These are phyloP conservation scores for Colletes latitarsis DNA, from an alignment of 1,140 invertebrate species.

Conservation along the genomic window DNA sequence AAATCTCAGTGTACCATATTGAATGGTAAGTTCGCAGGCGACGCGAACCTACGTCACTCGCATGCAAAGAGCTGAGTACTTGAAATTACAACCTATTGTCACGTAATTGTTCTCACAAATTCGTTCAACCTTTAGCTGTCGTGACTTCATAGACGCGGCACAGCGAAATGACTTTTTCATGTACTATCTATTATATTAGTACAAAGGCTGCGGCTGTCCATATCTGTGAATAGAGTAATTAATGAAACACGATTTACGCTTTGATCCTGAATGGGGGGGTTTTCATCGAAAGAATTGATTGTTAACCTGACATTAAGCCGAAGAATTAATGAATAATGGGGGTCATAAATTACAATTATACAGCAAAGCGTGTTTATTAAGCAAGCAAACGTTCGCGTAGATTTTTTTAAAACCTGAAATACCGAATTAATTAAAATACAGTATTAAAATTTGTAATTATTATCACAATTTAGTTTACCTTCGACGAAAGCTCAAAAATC, in stretches of 20 bases:
- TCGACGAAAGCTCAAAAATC: neutral
- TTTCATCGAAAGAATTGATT: too few relatives aligned
- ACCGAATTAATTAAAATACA: too few relatives aligned
- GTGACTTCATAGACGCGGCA: neutral
- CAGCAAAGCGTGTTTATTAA: too few relatives aligned
- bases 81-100: slow-evolving; percentile 27
- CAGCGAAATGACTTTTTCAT: too few relatives aligned
- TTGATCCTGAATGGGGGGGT: too few relatives aligned
- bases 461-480: neutral
- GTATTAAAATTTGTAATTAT: neutral
- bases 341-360: too few relatives aligned
- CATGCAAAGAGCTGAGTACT: slow-evolving; percentile 13
- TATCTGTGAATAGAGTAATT: neutral
- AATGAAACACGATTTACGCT: neutral
- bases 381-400: too few relatives aligned
- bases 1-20: neutral
- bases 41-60: slow-evolving; percentile 19
- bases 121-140: slow-evolving; percentile 25
- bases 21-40: slow-evolving; percentile 4
- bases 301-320: too few relatives aligned
- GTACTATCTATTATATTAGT: too few relatives aligned
- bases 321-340: too few relatives aligned
- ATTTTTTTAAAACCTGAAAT: too few relatives aligned
- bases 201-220: neutral
- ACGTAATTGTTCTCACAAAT: slow-evolving; percentile 21